phyloP scores from a whole-genome alignment of 2,113 vertebrate species.

The Thunnus thynnus region DNA sequence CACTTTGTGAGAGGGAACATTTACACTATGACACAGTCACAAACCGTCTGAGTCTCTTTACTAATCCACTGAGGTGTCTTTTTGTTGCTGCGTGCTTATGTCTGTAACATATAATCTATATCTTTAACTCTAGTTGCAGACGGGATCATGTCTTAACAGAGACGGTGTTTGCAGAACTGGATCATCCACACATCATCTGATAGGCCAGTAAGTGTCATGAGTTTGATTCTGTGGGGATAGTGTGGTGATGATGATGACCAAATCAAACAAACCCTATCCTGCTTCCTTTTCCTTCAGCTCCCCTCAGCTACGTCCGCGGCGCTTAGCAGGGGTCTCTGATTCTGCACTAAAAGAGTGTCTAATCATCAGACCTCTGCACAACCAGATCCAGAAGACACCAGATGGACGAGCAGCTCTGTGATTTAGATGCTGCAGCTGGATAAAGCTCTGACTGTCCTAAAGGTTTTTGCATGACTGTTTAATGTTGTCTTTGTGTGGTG shows the following conservation, averaged over 20 bases:
- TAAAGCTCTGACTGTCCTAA: not conserved
- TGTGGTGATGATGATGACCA: not conserved
- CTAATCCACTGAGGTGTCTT: not conserved
- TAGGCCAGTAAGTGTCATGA: conserved; percentile 11
- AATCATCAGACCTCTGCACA: conserved; percentile 11
- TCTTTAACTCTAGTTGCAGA: conserved; percentile 10
- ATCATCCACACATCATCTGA: not conserved
- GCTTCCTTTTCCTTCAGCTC: not conserved
- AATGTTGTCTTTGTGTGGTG: too few species aligned
- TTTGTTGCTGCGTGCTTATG: not conserved
- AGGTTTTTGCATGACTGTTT: conserved; percentile 5
- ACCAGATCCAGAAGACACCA: not conserved
- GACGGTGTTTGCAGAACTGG: not conserved
- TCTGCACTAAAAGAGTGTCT: conserved; percentile 16
- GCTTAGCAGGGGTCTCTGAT: not conserved
- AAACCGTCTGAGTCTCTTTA: not conserved
- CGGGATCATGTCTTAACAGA: too few species aligned
- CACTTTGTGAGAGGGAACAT: too few species aligned
- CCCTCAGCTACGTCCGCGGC: not conserved
- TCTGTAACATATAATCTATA: not conserved
- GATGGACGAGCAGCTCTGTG: not conserved
- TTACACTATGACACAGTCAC: too few species aligned
- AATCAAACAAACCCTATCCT: not conserved
- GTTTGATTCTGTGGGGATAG: not conserved
- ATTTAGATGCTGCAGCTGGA: not conserved